Evolutionary conservation across 2,797 vertebrate genomes (phyloP).

Genomic region (Hydrolagus colliei): DNA sequence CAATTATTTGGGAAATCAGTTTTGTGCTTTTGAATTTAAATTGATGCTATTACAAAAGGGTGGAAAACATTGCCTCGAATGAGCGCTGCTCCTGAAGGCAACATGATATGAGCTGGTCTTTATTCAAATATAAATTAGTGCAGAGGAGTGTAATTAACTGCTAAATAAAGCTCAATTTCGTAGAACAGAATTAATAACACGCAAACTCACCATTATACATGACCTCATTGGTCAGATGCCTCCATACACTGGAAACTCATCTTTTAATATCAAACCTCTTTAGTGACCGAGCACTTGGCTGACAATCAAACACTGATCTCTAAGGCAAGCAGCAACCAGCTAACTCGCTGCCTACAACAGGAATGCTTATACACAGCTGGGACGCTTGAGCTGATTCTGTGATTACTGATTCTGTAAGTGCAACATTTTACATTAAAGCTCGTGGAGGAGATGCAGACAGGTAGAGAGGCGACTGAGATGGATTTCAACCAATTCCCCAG

Average conservation of each 20-base stretch:
- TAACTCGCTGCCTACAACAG: too few relatives aligned
- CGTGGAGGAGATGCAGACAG: too few relatives aligned
- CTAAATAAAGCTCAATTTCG: not conserved
- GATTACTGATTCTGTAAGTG: too few relatives aligned
- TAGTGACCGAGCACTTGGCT: not conserved
- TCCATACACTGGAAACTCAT: not conserved
- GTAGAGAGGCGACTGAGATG: too few relatives aligned
- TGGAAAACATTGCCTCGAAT: too few relatives aligned
- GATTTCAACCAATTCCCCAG: too few relatives aligned
- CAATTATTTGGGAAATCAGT: not conserved
- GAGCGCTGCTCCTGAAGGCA: not conserved
- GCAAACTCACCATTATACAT: not conserved
- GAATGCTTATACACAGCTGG: too few relatives aligned
- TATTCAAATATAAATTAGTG: not conserved
- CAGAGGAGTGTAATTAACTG: not conserved
- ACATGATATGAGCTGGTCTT: not conserved
- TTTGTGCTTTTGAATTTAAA: not conserved
- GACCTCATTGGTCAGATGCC: not conserved
- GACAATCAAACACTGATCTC: too few relatives aligned
- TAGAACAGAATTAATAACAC: not conserved
- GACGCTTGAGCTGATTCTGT: too few relatives aligned
- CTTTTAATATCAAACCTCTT: not conserved
- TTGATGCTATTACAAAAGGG: too few relatives aligned
- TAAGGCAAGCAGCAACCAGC: too few relatives aligned
- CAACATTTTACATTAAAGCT: too few relatives aligned